Percentiles rank a stretch among this genome's conserved stretches.
These are phyloP conservation scores for Stegostoma tigrinum DNA, from an alignment of 2,113 vertebrate genomes.

Conservation along the genomic window DNA sequence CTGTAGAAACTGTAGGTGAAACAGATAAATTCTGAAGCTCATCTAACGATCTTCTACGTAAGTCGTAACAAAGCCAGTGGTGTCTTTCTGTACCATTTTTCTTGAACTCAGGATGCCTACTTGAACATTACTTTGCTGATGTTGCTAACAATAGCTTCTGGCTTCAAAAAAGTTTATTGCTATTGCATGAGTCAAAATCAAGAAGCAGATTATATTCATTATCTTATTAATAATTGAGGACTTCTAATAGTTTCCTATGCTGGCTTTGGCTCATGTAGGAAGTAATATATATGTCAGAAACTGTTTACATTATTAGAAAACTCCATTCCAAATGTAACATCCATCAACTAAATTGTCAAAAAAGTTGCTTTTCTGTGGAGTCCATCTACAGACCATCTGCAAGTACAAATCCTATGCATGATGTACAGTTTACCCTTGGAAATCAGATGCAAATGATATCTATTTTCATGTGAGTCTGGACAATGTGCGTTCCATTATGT, in stretches of 20 bases:
- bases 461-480: not conserved
- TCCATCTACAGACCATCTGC: not conserved
- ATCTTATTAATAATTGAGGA: constrained; percentile 6
- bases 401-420: not conserved
- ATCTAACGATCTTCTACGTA: not conserved
- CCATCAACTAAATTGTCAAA: not conserved
- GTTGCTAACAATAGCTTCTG: not conserved
- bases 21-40: not conserved
- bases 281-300: not conserved
- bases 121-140: not conserved
- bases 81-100: not conserved
- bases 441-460: not conserved
- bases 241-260: not conserved
- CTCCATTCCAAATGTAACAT: not conserved
- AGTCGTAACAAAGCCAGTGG: not conserved
- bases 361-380: not conserved
- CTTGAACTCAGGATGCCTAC: not conserved
- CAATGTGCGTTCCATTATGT: not conserved
- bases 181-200: not conserved
- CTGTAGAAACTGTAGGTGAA: not conserved
- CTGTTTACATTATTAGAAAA: not conserved
- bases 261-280: not conserved
- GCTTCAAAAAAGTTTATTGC: not conserved
- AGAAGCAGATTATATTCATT: not conserved
- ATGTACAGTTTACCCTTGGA: not conserved